Percentiles rank a stretch among this genome's conserved stretches.
These are phyloP conservation scores for Labrus mixtus DNA, from an alignment of 2,113 vertebrate species.

Conservation along the genomic window DNA sequence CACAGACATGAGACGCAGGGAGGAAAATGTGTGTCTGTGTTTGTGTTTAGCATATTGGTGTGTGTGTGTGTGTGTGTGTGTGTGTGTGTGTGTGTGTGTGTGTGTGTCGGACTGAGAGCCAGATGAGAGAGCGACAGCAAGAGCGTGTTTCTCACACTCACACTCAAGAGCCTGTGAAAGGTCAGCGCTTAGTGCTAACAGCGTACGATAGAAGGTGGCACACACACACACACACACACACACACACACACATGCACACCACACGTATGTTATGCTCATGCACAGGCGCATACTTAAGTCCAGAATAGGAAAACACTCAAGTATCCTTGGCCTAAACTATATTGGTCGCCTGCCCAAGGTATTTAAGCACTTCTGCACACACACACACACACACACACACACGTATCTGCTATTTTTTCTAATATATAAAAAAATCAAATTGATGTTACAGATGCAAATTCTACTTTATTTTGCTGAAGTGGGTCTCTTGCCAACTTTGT, in stretches of 20 bases:
- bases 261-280: conserved; percentile 34
- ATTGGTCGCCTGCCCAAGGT: conserved; percentile 34
- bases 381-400: not conserved
- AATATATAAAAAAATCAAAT: too few species aligned
- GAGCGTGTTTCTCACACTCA: conserved; percentile 92
- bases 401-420: not conserved
- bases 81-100: conserved; percentile 37
- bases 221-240: conserved; percentile 33
- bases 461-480: conserved; percentile 21
- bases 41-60: conserved; percentile 23
- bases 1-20: conserved; percentile 77
- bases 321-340: conserved; percentile 47
- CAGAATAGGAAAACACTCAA: conserved; percentile 71
- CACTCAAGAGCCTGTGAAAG: conserved; percentile 91
- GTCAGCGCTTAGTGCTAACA: conserved; percentile 81
- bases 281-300: conserved; percentile 61
- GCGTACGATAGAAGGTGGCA: conserved; percentile 69
- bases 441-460: conserved; percentile 20
- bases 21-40: conserved; percentile 47
- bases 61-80: conserved; percentile 34
- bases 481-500: conserved; percentile 33
- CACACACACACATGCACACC: conserved; percentile 30
- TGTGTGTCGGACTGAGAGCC: conserved; percentile 63
- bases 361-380: conserved; percentile 16
- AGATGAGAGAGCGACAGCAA: conserved; percentile 87